Evolutionary conservation across 1,140 invertebrate species (phyloP), one percentile per base, ranked within the genome.

Genomic region (Heliconius nattereri): DNA sequence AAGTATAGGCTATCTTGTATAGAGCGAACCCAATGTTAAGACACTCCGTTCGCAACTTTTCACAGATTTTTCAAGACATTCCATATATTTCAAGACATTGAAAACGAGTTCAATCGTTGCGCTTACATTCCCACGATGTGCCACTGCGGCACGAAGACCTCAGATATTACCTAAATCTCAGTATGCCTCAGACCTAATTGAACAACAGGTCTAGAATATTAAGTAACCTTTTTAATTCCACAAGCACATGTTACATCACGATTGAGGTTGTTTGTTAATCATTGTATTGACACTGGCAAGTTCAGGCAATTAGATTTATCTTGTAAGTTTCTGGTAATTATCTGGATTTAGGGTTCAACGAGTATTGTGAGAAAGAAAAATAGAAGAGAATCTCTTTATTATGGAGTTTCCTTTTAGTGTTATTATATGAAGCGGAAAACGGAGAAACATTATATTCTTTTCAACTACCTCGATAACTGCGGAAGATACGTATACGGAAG

Each of bases 261-360:
- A 76, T 76, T 76, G 57, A n/a, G n/a, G 37, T 29, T 78, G 76
- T 78, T 78, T 78, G 76, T 73, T 76, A n/a, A 76, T 66, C 75
- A 70, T 75, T 75, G 73, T 75, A 75, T 76, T 76, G 57, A 76
- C 70, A 70, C 75, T 70, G 35, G 49, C 40, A 45, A 45, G 66
- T 76, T 76, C 13, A 13, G 75, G 57, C 57, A 60, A 60, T 60
- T 60, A n/a, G 57, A 8, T 60, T 60, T 60, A 60, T 60, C 57
- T 23, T 23, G 57, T 60, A 26, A 60, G 57, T 23, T n/a, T 60
- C 57, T 54, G 52, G 20, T 54, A 54, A 54, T 8, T 7, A 54
- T 54, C 7, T 54, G 52, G 19, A 20, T 54, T n/a, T 54, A 45
- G 52, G 52, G 7, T n/a, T 54, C 7, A 20, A n/a, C 20, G 57